phyloP scores from a whole-genome alignment of 2,888 invertebrate species.

The Subacronicta megacephala region DNA sequence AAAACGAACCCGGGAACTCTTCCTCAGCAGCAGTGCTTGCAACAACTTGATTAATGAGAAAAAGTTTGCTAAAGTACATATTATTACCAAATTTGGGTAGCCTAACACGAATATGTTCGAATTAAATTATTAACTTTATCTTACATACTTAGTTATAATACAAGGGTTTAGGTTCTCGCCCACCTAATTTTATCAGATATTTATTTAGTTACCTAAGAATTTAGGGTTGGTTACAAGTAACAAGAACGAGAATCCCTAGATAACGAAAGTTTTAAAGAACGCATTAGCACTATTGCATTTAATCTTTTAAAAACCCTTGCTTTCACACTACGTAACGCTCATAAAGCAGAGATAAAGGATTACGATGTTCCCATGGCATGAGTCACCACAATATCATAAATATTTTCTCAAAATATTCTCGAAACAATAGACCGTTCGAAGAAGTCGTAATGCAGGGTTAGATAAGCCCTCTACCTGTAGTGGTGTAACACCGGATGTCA shows the following conservation, averaged over 20 bases:
- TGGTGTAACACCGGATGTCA: constrained; percentile 66
- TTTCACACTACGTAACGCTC: constrained; percentile 53
- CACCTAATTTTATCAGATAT: neutral
- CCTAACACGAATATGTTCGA: neutral
- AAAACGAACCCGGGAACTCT: too few relatives aligned
- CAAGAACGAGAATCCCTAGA: constrained; percentile 3
- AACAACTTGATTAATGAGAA: too few relatives aligned
- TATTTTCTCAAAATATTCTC: constrained; percentile 62
- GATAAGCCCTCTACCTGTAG: constrained; percentile 73
- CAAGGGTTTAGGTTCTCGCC: neutral
- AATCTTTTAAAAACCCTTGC: constrained; percentile 17
- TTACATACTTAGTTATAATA: neutral
- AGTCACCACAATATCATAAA: constrained; percentile 62
- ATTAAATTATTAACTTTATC: neutral
- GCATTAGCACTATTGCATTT: constrained; percentile 18
- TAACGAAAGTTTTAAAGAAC: constrained; percentile 13
- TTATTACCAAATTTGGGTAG: too few relatives aligned
- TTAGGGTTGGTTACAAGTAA: neutral
- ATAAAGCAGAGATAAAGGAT: constrained; percentile 58
- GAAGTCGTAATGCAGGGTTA: constrained; percentile 71
- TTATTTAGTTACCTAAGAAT: neutral
- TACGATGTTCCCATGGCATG: constrained; percentile 58
- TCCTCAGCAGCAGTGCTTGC: too few relatives aligned
- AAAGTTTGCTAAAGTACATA: too few relatives aligned
- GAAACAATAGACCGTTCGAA: constrained; percentile 62